These are phyloP conservation scores for Percina caprodes DNA, from an alignment of 2,113 vertebrate genomes.

Conservation along the genomic window DNA sequence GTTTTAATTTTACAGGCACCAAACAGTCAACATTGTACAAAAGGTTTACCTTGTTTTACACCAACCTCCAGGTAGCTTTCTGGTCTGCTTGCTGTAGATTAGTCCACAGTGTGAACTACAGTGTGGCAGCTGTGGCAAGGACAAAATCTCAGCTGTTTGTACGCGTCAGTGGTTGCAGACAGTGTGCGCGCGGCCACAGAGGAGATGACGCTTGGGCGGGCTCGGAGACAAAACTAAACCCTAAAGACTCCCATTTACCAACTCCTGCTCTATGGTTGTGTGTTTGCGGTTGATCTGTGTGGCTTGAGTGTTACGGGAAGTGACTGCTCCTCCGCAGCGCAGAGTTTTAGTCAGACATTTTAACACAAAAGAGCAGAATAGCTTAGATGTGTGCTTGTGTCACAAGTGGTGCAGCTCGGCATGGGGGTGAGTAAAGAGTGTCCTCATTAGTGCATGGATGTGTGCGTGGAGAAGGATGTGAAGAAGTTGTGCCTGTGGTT, in stretches of 20 bases:
- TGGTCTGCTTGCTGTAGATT: neutral
- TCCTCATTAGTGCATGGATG: slow-evolving; percentile 68
- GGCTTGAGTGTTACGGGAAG: slow-evolving; percentile 51
- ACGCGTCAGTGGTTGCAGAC: neutral
- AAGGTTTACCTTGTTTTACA: neutral
- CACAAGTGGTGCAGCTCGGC: slow-evolving; percentile 45
- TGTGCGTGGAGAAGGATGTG: slow-evolving; percentile 38
- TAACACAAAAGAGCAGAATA: slow-evolving; percentile 23
- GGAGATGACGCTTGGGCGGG: too few species aligned
- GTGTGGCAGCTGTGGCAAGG: neutral
- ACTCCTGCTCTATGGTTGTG: slow-evolving; percentile 25
- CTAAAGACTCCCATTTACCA: slow-evolving; percentile 28
- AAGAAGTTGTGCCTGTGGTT: slow-evolving; percentile 38
- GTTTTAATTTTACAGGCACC: neutral
- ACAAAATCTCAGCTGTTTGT: neutral
- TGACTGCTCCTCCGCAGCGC: slow-evolving; percentile 71
- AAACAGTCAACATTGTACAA: neutral
- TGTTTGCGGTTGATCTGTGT: slow-evolving; percentile 47
- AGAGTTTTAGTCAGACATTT: slow-evolving; percentile 79
- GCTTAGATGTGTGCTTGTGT: slow-evolving; percentile 27
- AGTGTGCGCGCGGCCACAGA: neutral
- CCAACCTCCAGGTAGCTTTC: too few species aligned
- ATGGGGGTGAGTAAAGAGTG: slow-evolving; percentile 32
- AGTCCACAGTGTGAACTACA: neutral
- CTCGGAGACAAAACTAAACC: slow-evolving; percentile 27